A percentile compares a stretch with the other conserved stretches of the same genome.
These are phyloP conservation scores for Bungarus multicinctus DNA, from an alignment of 2,113 vertebrate genomes.

Conservation along the genomic window DNA sequence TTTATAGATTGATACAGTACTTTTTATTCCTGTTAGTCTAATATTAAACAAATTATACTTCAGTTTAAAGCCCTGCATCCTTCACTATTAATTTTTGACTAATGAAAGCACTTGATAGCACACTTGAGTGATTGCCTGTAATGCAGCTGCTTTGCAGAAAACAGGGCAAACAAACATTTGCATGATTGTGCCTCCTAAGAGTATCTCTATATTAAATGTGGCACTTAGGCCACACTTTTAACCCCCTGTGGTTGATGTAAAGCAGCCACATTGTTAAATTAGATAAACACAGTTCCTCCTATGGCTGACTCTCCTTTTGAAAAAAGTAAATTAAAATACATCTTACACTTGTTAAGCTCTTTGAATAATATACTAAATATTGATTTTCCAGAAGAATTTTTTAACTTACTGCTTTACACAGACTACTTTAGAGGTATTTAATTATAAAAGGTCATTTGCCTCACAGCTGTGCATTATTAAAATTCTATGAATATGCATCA, in stretches of 20 bases:
- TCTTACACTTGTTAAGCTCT: not conserved
- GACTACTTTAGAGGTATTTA: not conserved
- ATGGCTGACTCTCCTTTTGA: not conserved
- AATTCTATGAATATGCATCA: constrained; percentile 22
- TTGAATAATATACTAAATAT: not conserved
- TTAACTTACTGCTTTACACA: not conserved
- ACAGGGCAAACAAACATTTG: constrained; percentile 50
- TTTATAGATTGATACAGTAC: not conserved
- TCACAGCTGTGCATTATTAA: constrained; percentile 27
- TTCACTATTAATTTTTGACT: constrained; percentile 12
- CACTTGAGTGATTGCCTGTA: constrained; percentile 43
- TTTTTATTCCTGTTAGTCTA: not conserved
- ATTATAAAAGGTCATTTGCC: constrained; percentile 2
- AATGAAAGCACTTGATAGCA: constrained; percentile 55
- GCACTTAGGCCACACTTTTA: constrained; percentile 46
- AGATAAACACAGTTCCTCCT: not conserved
- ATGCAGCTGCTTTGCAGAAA: constrained; percentile 53
- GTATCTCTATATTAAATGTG: constrained; percentile 2
- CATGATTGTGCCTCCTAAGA: constrained; percentile 39
- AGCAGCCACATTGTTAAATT: not conserved
- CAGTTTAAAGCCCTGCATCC: constrained; percentile 9
- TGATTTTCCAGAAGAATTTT: not conserved
- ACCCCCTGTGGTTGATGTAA: not conserved
- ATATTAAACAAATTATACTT: not conserved
- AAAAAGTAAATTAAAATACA: not conserved